Evolutionary conservation across 2,113 vertebrate genomes (phyloP).

Genomic region (Trogon surrucura): DNA sequence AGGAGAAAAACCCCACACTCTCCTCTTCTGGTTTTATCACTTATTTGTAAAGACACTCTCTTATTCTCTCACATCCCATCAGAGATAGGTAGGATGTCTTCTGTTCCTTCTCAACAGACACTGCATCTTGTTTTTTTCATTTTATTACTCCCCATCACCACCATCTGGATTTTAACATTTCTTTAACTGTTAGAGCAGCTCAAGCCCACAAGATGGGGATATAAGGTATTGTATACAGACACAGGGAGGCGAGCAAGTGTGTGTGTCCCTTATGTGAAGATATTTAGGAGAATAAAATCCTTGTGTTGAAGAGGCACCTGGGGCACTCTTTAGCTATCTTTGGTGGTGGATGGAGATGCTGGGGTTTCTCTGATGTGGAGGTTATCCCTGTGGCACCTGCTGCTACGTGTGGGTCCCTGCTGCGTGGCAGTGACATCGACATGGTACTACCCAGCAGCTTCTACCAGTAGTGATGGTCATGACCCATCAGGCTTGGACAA

Average conservation of each 20-base stretch:
- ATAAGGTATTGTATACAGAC: background rate
- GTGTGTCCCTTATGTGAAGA: background rate
- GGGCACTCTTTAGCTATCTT: too few species aligned
- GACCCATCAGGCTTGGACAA: too few species aligned
- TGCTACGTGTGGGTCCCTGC: background rate
- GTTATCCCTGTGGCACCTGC: background rate
- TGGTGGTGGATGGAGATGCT: background rate
- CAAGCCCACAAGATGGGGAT: background rate
- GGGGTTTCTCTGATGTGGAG: background rate
- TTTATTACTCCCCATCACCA: background rate
- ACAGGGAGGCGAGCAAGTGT: background rate
- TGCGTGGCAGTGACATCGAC: accelerated
- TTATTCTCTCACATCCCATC: too few species aligned
- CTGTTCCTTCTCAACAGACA: background rate
- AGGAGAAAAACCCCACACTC: too few species aligned
- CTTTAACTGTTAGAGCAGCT: background rate
- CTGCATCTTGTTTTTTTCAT: background rate
- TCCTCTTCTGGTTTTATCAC: too few species aligned
- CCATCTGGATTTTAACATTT: background rate
- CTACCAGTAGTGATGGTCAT: background rate
- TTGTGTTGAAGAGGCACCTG: background rate
- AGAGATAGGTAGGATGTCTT: background rate
- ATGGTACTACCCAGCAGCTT: background rate
- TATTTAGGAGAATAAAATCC: background rate
- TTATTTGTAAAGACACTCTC: too few species aligned